Conservation (phyloP, 2,113 vertebrate species). For the Phrynosoma blainvillii region DNA sequence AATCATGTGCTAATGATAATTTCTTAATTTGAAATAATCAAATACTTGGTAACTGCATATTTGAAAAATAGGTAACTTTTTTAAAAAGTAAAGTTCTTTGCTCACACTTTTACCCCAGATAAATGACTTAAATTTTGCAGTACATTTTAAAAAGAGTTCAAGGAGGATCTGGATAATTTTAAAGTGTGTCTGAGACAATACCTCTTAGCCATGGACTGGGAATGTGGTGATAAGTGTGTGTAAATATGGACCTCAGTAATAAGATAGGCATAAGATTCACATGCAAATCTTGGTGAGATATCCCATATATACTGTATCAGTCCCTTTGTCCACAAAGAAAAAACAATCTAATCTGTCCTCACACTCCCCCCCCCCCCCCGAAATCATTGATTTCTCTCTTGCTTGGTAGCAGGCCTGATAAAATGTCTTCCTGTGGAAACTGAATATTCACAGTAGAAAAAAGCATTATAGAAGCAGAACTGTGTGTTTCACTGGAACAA, state of each 20-base stretch:
- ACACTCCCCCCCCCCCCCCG: constrained; percentile 51
- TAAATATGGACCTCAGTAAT: constrained; percentile 57
- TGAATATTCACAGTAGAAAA: constrained; percentile 47
- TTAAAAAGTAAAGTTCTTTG: not conserved
- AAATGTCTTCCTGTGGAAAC: constrained; percentile 70
- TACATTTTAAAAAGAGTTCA: constrained; percentile 26
- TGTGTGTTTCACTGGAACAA: constrained; percentile 40
- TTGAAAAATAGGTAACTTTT: not conserved
- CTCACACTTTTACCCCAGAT: constrained; percentile 21
- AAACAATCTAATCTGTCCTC: constrained; percentile 59
- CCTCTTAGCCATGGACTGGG: constrained; percentile 26
- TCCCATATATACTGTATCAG: constrained; percentile 53
- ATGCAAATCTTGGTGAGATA: constrained; percentile 32
- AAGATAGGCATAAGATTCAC: constrained; percentile 4
- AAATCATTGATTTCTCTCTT: constrained; percentile 38
- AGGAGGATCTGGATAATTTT: constrained; percentile 12
- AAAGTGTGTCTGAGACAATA: constrained; percentile 2
- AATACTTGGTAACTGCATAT: not conserved
- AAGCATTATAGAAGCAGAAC: not conserved
- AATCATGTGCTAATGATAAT: not conserved
- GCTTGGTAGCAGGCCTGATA: constrained; percentile 52
- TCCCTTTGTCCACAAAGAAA: constrained; percentile 61
- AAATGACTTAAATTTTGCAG: not conserved
- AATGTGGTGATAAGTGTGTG: constrained; percentile 33
- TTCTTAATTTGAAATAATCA: not conserved